Evolutionary conservation across 2,113 vertebrate genomes (phyloP).

Genomic region (Ammospiza caudacuta): DNA sequence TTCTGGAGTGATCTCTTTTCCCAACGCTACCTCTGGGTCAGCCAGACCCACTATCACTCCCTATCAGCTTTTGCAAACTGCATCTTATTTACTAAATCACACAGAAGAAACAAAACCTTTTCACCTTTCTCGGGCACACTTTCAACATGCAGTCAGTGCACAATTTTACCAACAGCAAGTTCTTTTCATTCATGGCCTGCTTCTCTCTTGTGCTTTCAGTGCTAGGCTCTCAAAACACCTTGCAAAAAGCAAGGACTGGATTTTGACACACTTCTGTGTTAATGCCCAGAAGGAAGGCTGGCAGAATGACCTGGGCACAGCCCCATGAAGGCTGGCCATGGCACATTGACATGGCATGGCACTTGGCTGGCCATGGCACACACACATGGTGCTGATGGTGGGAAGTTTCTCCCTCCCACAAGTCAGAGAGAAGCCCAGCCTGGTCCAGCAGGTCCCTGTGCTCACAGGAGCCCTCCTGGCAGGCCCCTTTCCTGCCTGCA

Average conservation of each 20-base stretch:
- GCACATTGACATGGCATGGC: not conserved
- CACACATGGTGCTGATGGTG: not conserved
- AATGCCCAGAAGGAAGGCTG: not conserved
- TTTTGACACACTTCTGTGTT: fast-evolving
- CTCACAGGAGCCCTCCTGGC: not conserved
- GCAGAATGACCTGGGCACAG: not conserved
- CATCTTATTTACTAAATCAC: not conserved
- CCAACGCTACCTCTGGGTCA: not conserved
- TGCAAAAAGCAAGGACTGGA: not conserved
- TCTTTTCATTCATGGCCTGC: not conserved
- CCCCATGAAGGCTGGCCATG: not conserved
- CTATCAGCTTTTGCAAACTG: not conserved
- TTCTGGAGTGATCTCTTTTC: not conserved
- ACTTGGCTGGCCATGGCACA: too few species aligned
- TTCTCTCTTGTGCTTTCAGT: not conserved
- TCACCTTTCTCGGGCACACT: not conserved
- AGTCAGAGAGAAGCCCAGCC: not conserved
- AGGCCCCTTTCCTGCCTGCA: not conserved
- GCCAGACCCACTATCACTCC: not conserved
- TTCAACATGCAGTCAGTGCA: not conserved
- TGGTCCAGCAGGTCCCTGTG: not conserved
- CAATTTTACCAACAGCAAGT: not conserved
- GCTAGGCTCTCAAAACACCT: not conserved
- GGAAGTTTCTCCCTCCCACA: not conserved
- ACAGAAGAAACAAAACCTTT: not conserved